These are phyloP conservation scores for Semnornis frantzii DNA, from an alignment of 2,113 vertebrate genomes.

Conservation along the genomic window DNA sequence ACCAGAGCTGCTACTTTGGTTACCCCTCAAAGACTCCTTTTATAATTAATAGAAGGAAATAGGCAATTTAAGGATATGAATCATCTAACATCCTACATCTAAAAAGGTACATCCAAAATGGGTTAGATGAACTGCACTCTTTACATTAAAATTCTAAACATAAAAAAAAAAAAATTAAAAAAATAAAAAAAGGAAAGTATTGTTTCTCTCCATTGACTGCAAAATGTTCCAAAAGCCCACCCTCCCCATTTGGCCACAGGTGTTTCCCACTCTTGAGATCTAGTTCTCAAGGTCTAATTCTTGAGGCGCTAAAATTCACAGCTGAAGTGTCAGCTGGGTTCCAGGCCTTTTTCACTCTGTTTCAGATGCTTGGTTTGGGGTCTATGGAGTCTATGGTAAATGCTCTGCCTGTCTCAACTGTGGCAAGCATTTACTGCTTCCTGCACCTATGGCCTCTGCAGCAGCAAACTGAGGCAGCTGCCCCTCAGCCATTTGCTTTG, in stretches of 20 bases:
- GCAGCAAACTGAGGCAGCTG: fast-evolving
- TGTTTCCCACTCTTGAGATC: not conserved
- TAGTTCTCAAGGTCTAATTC: too few species aligned
- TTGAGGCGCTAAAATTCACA: not conserved
- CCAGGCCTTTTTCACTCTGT: not conserved
- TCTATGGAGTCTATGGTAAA: not conserved
- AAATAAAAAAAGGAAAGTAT: not conserved
- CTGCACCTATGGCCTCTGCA: not conserved
- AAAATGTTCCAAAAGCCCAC: not conserved
- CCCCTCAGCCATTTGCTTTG: not conserved
- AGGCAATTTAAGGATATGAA: not conserved
- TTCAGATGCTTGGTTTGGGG: not conserved
- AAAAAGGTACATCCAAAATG: not conserved
- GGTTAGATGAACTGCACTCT: not conserved
- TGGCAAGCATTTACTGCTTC: not conserved
- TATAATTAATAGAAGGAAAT: not conserved
- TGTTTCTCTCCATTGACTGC: not conserved
- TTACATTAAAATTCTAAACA: not conserved
- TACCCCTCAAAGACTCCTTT: not conserved
- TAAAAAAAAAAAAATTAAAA: too few species aligned
- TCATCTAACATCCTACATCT: not conserved
- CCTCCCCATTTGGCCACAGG: not conserved
- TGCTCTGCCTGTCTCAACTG: not conserved
- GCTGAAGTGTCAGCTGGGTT: not conserved
- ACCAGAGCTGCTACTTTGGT: not conserved